Evolutionary conservation across 2,888 invertebrate genomes (phyloP), one percentile per base, ranked within the genome.

Genomic region (Limulus polyphemus): DNA sequence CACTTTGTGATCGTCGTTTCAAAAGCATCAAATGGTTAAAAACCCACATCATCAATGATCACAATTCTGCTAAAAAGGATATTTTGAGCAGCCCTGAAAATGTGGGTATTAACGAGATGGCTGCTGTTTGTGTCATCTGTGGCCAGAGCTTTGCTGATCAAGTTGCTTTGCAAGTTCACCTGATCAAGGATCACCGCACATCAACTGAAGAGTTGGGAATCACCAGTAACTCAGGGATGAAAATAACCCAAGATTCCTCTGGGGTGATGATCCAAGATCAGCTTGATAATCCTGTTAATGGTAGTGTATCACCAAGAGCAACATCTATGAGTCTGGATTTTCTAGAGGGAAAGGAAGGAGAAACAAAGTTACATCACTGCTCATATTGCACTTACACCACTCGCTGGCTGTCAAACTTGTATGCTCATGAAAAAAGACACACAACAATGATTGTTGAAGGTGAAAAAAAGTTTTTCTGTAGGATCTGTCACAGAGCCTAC

Each of bases 391-490:
- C 32, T 32, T 32, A 32, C 32, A 85, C 88, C 55, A 93, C 93
- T 50, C 86, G 89, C 68, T 87, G 91, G 74, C 82, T 92, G 72
- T 91, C 92, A 60, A 89, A 93, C 73, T 32, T 32, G 32, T 91
- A 90, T 76, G 88, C 92, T 58, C 94, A 94, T 78, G 93, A 94
- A 76, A 84, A 90, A 71, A 88, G 90, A 54, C 92, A 92, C 77
- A 78, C 80, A 14, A 76, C 69, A 67, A 73, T 68, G 60, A 74
- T 63, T 66, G 70, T 69, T 66, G 68, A 73, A 63, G 67, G 68
- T 11, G 69, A 68, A 59, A 67, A 68, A 54, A 67, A 64, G 49
- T 74, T 72, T 65, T 68, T 71, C 48, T 76, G 76, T 67, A 72
- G 72, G 55, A 69, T 71, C 58, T 75, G 75, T 68, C 72, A 71